Evolutionary conservation across 2,888 invertebrate genomes (phyloP).

Genomic region (Hyalella azteca): DNA sequence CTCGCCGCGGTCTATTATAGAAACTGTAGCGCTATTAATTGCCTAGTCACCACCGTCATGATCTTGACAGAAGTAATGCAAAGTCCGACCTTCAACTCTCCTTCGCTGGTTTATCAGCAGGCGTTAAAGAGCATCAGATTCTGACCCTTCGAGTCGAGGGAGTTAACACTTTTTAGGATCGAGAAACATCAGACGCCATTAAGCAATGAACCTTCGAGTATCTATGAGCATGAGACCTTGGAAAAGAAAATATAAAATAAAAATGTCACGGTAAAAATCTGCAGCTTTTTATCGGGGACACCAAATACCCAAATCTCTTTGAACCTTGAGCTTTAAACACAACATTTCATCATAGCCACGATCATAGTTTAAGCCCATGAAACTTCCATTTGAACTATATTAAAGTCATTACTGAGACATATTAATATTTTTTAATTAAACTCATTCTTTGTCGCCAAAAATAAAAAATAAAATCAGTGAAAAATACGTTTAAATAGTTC

Average conservation of each 20-base stretch:
- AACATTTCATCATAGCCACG: no score
- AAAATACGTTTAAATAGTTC: no score
- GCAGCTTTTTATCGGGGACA: no score
- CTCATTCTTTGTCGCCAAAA: no score
- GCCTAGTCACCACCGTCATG: conserved; percentile 26
- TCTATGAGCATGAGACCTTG: background rate
- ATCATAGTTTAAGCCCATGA: no score
- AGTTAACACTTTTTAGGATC: background rate
- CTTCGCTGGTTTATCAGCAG: conserved; percentile 25
- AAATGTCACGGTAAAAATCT: no score
- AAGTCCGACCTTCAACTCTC: conserved; percentile 22
- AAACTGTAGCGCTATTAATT: background rate
- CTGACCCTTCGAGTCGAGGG: background rate
- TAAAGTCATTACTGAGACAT: no score
- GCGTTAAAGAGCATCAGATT: background rate
- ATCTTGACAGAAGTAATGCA: conserved; percentile 27
- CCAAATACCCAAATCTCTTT: no score
- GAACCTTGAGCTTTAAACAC: no score
- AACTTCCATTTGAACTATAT: no score
- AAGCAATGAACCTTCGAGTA: background rate
- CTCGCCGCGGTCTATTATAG: background rate
- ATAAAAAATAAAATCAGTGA: no score
- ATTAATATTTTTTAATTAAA: no score
- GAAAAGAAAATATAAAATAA: background rate
- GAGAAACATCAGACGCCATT: background rate